Conservation (phyloP, 2,113 vertebrate genomes). For the Panthera tigris region DNA sequence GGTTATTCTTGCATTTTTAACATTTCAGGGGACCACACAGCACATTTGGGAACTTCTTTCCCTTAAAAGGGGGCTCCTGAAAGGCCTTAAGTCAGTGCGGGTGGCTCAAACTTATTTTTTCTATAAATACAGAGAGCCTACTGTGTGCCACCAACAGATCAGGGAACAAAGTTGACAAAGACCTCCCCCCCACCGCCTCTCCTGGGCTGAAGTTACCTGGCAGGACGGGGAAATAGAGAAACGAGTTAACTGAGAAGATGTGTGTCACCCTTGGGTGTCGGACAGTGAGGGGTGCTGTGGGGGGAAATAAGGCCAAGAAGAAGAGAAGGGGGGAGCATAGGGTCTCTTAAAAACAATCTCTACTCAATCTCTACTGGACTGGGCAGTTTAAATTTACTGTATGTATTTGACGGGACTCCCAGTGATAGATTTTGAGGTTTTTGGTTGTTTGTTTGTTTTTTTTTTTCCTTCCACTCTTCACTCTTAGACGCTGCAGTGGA, state of each 20-base stretch:
- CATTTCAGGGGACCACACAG: background rate
- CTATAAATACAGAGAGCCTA: background rate
- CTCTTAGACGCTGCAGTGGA: background rate
- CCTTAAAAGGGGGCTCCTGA: background rate
- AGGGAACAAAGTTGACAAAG: background rate
- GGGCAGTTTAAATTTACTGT: background rate
- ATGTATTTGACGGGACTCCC: background rate
- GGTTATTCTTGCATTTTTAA: background rate
- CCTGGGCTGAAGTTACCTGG: background rate
- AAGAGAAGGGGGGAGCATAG: background rate
- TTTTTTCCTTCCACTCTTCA: background rate
- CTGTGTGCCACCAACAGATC: background rate
- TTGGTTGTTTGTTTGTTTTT: background rate
- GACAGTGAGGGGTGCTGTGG: background rate
- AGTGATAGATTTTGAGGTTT: background rate
- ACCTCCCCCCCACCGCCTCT: background rate
- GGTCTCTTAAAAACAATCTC: background rate
- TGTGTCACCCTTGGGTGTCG: background rate
- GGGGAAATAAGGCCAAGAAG: background rate
- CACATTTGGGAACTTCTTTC: background rate
- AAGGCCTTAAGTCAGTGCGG: background rate
- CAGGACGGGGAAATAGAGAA: background rate
- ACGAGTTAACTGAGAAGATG: background rate
- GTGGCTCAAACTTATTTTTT: background rate
- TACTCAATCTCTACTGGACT: background rate